Evolutionary conservation across 2,888 invertebrate genomes (phyloP).

Genomic region (Melieria crassipennis): DNA sequence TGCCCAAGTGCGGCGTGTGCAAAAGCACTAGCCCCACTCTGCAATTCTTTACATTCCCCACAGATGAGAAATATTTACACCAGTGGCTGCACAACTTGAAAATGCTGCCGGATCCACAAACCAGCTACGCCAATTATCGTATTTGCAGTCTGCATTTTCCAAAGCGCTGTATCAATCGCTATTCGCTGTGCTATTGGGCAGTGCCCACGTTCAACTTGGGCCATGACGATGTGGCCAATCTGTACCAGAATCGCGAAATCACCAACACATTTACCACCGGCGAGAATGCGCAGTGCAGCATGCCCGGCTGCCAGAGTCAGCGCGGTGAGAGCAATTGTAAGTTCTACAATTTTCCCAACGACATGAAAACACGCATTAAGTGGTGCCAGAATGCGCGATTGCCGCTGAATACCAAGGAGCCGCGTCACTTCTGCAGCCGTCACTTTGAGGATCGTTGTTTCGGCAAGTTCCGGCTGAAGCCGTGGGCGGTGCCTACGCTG

Average conservation of each 20-base stretch:
- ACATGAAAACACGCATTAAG: constrained; percentile 58
- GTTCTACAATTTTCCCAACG: constrained; percentile 59
- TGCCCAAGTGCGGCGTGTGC: constrained; percentile 57
- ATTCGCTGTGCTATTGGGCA: constrained; percentile 60
- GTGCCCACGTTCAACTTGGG: constrained; percentile 60
- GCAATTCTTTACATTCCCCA: constrained; percentile 59
- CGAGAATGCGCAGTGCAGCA: constrained; percentile 60
- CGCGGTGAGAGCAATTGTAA: constrained; percentile 60
- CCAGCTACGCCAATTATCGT: constrained; percentile 51
- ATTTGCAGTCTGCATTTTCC: constrained; percentile 61
- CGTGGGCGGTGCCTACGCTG: constrained; percentile 59
- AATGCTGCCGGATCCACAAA: constrained; percentile 54
- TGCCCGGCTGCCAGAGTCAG: constrained; percentile 58
- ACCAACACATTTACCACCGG: constrained; percentile 59
- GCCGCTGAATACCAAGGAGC: constrained; percentile 58
- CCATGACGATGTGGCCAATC: constrained; percentile 59
- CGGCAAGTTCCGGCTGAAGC: constrained; percentile 58
- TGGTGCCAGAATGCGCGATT: constrained; percentile 60
- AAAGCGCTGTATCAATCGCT: constrained; percentile 60
- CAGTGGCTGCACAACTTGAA: constrained; percentile 61
- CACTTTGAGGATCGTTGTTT: constrained; percentile 61
- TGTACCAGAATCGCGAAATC: constrained; percentile 59
- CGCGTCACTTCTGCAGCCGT: constrained; percentile 58
- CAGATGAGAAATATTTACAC: constrained; percentile 58
- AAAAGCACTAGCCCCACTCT: constrained; percentile 57